These are phyloP conservation scores for Diabrotica balteata DNA, from an alignment of 2,888 invertebrate genomes.

Conservation along the genomic window DNA sequence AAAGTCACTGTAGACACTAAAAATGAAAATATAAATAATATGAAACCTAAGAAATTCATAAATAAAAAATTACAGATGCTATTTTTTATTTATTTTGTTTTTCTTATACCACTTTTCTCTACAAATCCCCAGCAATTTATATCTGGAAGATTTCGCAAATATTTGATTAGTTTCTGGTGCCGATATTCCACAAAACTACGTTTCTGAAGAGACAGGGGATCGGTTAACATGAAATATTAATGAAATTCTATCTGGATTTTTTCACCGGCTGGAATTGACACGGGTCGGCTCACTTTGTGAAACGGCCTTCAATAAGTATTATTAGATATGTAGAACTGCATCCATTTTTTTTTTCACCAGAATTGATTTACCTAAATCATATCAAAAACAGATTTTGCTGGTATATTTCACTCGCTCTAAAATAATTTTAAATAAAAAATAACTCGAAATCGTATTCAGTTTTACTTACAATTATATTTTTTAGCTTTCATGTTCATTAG, in stretches of 20 bases:
- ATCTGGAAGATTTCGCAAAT: conserved; percentile 21
- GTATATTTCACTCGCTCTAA: too few relatives aligned
- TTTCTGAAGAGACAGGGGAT: conserved; percentile 26
- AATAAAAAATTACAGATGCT: too few relatives aligned
- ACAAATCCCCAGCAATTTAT: conserved; percentile 27
- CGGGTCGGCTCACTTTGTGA: conserved; percentile 10
- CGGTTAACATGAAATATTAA: conserved; percentile 35
- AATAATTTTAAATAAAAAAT: too few relatives aligned
- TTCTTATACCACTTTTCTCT: neutral
- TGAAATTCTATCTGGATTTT: conserved; percentile 26
- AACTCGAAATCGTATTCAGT: too few relatives aligned
- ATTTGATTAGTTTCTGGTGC: conserved; percentile 30
- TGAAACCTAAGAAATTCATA: too few relatives aligned
- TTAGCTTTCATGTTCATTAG: too few relatives aligned
- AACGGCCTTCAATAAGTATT: neutral
- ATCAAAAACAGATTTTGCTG: too few relatives aligned
- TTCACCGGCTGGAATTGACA: conserved; percentile 18
- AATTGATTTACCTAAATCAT: too few relatives aligned
- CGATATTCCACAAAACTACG: conserved; percentile 23
- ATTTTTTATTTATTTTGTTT: neutral
- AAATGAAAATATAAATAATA: too few relatives aligned
- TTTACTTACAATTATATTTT: too few relatives aligned
- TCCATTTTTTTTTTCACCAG: neutral
- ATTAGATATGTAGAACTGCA: neutral
- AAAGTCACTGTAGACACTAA: too few relatives aligned